Evolutionary conservation across 2,797 vertebrate species (phyloP).

Genomic region (Dicrostonyx torquatus): DNA sequence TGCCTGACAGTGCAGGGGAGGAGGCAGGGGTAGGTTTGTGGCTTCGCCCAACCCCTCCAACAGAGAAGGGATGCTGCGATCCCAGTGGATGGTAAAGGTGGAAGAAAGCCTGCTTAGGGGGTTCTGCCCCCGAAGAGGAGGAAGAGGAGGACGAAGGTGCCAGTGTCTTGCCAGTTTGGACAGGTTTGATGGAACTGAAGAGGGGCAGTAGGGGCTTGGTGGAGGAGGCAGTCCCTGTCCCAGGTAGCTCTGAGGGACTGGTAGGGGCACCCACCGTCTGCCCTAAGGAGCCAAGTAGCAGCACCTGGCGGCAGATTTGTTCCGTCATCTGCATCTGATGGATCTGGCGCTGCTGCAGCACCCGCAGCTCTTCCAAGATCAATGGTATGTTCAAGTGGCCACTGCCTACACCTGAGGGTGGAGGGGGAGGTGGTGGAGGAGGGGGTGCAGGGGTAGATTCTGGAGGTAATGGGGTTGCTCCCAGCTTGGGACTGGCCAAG

Average conservation of each 20-base stretch:
- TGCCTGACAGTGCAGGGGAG: slow-evolving; percentile 62
- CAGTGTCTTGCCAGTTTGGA: slow-evolving; percentile 78
- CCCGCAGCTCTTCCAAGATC: slow-evolving; percentile 93
- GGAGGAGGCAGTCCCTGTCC: slow-evolving; percentile 79
- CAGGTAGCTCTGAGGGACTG: slow-evolving; percentile 78
- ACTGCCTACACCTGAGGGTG: slow-evolving; percentile 47
- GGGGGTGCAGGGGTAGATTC: slow-evolving; percentile 76
- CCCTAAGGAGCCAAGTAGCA: slow-evolving; percentile 89
- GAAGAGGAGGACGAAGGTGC: slow-evolving; percentile 74
- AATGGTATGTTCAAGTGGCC: slow-evolving; percentile 92
- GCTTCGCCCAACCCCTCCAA: slow-evolving; percentile 71
- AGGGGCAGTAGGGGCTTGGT: slow-evolving; percentile 84
- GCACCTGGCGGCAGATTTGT: slow-evolving; percentile 94
- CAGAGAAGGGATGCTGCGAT: slow-evolving; percentile 78
- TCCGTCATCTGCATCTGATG: slow-evolving; percentile 97
- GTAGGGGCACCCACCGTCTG: slow-evolving; percentile 76
- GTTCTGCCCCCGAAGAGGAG: slow-evolving; percentile 75
- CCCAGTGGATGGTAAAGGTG: slow-evolving; percentile 85
- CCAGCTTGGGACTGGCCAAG: slow-evolving; percentile 90
- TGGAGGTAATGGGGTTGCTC: slow-evolving; percentile 79
- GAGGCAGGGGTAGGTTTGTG: slow-evolving; percentile 74
- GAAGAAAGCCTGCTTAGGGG: slow-evolving; percentile 83
- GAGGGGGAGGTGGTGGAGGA: slow-evolving; percentile 63
- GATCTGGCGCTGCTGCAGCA: slow-evolving; percentile 94
- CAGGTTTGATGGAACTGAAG: slow-evolving; percentile 84